phyloP scores from a whole-genome alignment of 53 echinoderm and acorn worm species.

The Arbacia lixula region DNA sequence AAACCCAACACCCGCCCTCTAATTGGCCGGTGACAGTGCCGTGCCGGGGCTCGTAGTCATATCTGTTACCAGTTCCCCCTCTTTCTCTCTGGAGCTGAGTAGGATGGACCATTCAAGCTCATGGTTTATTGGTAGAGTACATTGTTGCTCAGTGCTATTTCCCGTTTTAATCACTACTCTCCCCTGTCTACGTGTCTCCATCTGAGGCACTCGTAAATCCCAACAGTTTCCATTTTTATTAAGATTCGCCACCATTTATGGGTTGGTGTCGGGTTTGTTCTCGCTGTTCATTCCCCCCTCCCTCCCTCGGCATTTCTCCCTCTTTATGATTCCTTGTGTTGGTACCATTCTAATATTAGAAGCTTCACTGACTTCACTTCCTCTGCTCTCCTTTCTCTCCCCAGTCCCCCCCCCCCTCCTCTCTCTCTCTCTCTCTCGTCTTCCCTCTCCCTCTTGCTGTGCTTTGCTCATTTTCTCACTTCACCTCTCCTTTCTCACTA shows the following conservation, averaged over 20 bases:
- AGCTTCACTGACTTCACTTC: too few species aligned
- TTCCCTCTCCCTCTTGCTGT: not conserved
- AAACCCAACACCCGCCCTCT: constrained; percentile 48
- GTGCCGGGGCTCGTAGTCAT: constrained; percentile 4
- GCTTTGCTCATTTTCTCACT: not conserved
- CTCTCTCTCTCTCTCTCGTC: not conserved
- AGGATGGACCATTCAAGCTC: not conserved
- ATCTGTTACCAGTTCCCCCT: constrained; percentile 16
- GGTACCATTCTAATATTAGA: too few species aligned
- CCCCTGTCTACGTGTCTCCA: too few species aligned
- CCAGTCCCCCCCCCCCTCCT: too few species aligned
- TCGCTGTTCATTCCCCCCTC: too few species aligned
- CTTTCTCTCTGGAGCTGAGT: not conserved
- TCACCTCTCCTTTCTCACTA: too few species aligned
- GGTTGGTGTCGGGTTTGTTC: too few species aligned
- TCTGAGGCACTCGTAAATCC: too few species aligned
- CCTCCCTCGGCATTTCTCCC: too few species aligned
- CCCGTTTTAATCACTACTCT: constrained; percentile 21
- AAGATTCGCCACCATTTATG: too few species aligned
- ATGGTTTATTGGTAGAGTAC: constrained; percentile 10
- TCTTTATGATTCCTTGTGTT: too few species aligned
- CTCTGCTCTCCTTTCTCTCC: not conserved
- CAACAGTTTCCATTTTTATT: too few species aligned
- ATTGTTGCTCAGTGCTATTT: not conserved
- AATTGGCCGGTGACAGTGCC: constrained; percentile 51